phyloP scores from a whole-genome alignment of 2,797 vertebrate genomes.

The Sebastes oblongus region DNA sequence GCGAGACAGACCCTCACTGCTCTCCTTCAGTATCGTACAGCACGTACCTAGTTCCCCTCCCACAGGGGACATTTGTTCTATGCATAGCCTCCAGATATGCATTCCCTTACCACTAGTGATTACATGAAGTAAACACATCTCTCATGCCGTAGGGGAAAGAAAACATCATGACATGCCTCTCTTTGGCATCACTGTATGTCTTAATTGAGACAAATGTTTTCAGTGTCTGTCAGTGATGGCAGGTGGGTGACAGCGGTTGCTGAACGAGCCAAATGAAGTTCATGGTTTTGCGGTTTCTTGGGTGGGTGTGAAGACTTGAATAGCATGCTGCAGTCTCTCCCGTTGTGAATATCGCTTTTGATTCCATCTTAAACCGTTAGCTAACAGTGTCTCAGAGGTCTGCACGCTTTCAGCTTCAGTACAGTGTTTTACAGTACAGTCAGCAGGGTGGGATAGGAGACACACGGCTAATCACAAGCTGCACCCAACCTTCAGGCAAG shows the following conservation, averaged over 20 bases:
- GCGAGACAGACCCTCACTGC: neutral
- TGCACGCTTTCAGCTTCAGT: conserved; percentile 43
- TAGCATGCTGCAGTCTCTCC: neutral
- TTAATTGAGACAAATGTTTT: neutral
- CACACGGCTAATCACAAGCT: conserved; percentile 35
- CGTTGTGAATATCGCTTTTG: neutral
- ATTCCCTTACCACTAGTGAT: neutral
- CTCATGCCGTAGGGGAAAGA: neutral
- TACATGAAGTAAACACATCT: conserved; percentile 4
- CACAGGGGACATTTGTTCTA: neutral
- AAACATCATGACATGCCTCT: neutral
- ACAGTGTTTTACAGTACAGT: conserved; percentile 14
- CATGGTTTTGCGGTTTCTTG: neutral
- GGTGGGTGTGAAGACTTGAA: neutral
- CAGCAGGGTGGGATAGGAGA: conserved; percentile 24
- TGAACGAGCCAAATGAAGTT: neutral
- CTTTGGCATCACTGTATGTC: neutral
- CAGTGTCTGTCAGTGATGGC: neutral
- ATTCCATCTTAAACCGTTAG: conserved; percentile 17
- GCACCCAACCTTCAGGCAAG: conserved; percentile 22
- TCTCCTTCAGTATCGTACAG: neutral
- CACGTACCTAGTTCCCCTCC: neutral
- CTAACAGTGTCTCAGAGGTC: conserved; percentile 41
- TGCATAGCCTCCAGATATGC: neutral
- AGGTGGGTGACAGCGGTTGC: neutral